phyloP scores from a whole-genome alignment of 2,888 invertebrate species.

The Andrena trimmerana region DNA sequence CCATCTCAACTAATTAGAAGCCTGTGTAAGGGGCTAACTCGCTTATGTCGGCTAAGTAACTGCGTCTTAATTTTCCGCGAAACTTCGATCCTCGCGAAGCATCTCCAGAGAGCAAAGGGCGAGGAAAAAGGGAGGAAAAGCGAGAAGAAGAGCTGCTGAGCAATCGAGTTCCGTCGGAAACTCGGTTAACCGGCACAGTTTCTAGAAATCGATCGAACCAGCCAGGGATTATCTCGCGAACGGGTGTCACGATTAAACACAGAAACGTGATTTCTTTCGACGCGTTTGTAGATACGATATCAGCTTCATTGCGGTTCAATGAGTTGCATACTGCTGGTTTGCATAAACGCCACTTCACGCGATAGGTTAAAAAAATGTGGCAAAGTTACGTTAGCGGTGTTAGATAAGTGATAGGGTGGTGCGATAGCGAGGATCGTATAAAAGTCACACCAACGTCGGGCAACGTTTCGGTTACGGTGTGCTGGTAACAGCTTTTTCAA shows the following conservation, averaged over 20 bases:
- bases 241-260: background rate
- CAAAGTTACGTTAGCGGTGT: background rate
- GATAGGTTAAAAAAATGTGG: background rate
- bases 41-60: conserved; percentile 10
- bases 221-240: background rate
- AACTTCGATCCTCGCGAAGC: conserved; percentile 1
- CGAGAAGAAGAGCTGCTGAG: background rate
- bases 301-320: conserved; percentile 16
- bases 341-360: background rate
- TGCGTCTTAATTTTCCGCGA: conserved; percentile 11
- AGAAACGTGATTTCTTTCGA: background rate
- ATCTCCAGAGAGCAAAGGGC: no score
- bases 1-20: conserved; percentile 44
- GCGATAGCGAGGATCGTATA: no score
- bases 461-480: background rate
- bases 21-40: background rate
- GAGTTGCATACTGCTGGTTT: background rate
- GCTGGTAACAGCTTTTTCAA: background rate
- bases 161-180: background rate
- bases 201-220: background rate
- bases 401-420: background rate
- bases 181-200: background rate
- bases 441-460: background rate
- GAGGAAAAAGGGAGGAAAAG: background rate
- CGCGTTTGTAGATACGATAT: conserved; percentile 7